phyloP scores from a whole-genome alignment of 37 sponge, comb jelly and placozoan genomes.

The Geodia barretti region DNA sequence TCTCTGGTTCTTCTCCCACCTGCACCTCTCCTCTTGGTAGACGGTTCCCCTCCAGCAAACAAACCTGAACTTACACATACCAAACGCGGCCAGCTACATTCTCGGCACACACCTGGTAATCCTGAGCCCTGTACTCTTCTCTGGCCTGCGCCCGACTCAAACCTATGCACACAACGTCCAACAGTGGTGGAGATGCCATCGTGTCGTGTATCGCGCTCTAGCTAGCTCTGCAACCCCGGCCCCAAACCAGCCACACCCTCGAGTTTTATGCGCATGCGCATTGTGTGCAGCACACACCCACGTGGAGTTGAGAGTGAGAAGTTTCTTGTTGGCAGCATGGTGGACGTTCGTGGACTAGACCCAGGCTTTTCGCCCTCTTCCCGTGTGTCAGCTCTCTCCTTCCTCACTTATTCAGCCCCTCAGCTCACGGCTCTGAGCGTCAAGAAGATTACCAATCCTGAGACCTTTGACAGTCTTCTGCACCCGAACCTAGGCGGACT shows the following conservation, averaged over 20 bases:
- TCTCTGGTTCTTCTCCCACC: slow-evolving; percentile 38
- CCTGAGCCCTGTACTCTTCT: neutral
- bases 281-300: neutral
- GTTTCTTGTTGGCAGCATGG: neutral
- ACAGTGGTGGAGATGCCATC: no score
- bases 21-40: slow-evolving; percentile 28
- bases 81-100: neutral
- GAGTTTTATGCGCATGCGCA: no score
- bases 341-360: slow-evolving; percentile 17
- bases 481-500: slow-evolving; percentile 87
- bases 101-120: neutral
- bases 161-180: neutral
- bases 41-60: neutral
- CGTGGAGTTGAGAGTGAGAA: no score
- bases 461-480: slow-evolving; percentile 80
- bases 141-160: neutral
- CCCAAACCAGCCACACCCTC: neutral
- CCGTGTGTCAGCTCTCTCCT: slow-evolving; percentile 60
- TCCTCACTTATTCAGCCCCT: slow-evolving; percentile 62
- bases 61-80: neutral
- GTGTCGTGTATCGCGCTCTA: no score
- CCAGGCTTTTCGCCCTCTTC: slow-evolving; percentile 50
- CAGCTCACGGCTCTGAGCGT: slow-evolving; percentile 77
- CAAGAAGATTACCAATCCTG: slow-evolving; percentile 79
- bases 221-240: neutral